Percentiles rank a stretch among this genome's conserved stretches.
Conservation (phyloP, 1,140 invertebrate species). For the Capitella teleta region DNA sequence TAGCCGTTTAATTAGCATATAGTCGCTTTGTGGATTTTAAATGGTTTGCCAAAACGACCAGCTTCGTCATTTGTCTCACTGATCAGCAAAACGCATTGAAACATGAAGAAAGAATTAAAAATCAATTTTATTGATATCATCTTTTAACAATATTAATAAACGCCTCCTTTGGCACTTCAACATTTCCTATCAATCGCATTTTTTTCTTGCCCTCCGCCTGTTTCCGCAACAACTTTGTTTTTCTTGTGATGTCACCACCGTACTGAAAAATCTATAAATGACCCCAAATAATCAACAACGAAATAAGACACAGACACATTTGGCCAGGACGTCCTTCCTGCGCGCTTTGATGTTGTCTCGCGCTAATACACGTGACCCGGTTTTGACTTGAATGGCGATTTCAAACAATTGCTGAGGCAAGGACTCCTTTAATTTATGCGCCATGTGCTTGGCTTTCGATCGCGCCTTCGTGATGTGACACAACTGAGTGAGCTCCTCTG, state of each 20-base stretch:
- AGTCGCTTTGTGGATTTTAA: too few relatives aligned
- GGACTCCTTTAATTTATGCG: slow-evolving; percentile 67
- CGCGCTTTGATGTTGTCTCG: slow-evolving; percentile 77
- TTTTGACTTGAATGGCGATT: slow-evolving; percentile 77
- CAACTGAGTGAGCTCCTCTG: slow-evolving; percentile 81
- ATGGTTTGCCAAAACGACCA: too few relatives aligned
- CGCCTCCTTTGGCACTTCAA: slow-evolving; percentile 79
- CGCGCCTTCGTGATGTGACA: slow-evolving; percentile 60
- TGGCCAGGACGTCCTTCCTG: slow-evolving; percentile 84
- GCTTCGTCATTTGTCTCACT: too few relatives aligned
- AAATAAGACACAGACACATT: slow-evolving; percentile 53
- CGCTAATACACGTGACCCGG: slow-evolving; percentile 70
- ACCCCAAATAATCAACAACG: neutral
- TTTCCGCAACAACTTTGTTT: slow-evolving; percentile 74
- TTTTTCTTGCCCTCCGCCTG: slow-evolving; percentile 89
- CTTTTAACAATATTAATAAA: slow-evolving; percentile 82
- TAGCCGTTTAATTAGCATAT: too few relatives aligned
- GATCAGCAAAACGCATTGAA: too few relatives aligned
- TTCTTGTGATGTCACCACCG: slow-evolving; percentile 80
- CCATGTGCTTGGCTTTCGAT: slow-evolving; percentile 58
- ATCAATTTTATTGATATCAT: too few relatives aligned
- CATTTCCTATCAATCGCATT: slow-evolving; percentile 80
- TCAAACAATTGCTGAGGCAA: slow-evolving; percentile 78
- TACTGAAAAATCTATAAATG: slow-evolving; percentile 70
- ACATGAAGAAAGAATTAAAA: too few relatives aligned